Evolutionary conservation across 2,797 vertebrate species (phyloP).

Genomic region (Cossypha caffra): DNA sequence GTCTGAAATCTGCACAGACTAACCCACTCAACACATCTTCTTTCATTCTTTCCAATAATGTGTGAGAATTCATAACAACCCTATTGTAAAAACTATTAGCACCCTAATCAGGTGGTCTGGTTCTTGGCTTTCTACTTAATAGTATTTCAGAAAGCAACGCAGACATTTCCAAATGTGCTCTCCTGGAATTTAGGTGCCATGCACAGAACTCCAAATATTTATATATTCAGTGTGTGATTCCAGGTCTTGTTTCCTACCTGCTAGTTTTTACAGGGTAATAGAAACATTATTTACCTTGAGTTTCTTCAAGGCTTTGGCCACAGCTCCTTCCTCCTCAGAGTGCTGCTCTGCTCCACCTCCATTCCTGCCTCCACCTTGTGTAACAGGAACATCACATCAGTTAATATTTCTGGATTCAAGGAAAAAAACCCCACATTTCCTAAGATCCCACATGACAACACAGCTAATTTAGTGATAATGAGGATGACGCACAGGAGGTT

Average conservation of each 20-base stretch:
- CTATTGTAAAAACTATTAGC: not conserved
- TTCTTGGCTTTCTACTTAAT: not conserved
- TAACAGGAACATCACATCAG: not conserved
- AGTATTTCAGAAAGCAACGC: not conserved
- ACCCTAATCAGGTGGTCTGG: not conserved
- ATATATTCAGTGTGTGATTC: not conserved
- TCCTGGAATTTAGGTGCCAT: not conserved
- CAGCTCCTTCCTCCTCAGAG: not conserved
- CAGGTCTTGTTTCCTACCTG: not conserved
- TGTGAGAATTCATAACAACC: not conserved
- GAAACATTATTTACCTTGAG: not conserved
- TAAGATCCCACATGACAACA: not conserved
- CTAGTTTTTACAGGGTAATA: not conserved
- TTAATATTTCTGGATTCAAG: not conserved
- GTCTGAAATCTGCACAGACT: not conserved
- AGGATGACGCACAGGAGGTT: not conserved
- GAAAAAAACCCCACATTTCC: not conserved
- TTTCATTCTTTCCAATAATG: not conserved
- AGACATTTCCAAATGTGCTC: not conserved
- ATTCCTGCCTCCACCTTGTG: not conserved
- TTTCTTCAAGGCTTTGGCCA: not conserved
- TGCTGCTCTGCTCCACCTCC: not conserved
- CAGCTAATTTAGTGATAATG: not conserved
- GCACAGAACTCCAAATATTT: not conserved
- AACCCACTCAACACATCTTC: not conserved